Percentiles rank a stretch among this genome's conserved stretches.
Conservation (phyloP, 2,113 vertebrate species). For the Crotalus helleri region DNA sequence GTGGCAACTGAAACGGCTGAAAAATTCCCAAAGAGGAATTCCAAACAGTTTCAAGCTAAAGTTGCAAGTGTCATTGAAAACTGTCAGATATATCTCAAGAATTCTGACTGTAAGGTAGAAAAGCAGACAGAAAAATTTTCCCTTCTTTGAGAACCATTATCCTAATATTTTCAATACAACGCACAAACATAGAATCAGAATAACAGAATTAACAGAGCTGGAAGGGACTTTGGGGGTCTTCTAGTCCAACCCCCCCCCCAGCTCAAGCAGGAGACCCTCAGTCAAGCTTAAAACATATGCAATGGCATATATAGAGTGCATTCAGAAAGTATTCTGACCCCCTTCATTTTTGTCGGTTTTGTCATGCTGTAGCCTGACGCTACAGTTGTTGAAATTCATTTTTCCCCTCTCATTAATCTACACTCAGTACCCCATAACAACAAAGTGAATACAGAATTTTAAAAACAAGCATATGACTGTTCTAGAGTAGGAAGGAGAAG, state of each 20-base stretch:
- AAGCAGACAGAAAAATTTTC: background rate
- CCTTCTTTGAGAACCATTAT: background rate
- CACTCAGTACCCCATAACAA: too few species aligned
- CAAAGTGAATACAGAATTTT: too few species aligned
- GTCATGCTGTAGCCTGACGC: too few species aligned
- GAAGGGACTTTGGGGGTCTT: background rate
- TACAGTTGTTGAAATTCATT: too few species aligned
- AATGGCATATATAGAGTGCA: background rate
- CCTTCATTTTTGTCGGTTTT: too few species aligned
- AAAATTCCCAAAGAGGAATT: background rate
- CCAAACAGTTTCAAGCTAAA: background rate
- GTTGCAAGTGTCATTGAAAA: background rate
- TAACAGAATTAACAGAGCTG: background rate
- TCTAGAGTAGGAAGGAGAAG: background rate
- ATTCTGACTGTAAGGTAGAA: background rate
- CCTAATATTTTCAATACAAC: background rate
- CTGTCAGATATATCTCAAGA: background rate
- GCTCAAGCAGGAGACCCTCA: too few species aligned
- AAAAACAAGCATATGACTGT: background rate
- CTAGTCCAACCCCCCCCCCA: background rate
- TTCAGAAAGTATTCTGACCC: too few species aligned
- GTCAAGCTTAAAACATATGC: too few species aligned
- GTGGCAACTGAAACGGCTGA: background rate
- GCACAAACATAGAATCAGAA: background rate
- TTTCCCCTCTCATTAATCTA: too few species aligned